These are phyloP conservation scores for Anaspis maculata DNA, from an alignment of 2,888 invertebrate genomes.

Conservation along the genomic window DNA sequence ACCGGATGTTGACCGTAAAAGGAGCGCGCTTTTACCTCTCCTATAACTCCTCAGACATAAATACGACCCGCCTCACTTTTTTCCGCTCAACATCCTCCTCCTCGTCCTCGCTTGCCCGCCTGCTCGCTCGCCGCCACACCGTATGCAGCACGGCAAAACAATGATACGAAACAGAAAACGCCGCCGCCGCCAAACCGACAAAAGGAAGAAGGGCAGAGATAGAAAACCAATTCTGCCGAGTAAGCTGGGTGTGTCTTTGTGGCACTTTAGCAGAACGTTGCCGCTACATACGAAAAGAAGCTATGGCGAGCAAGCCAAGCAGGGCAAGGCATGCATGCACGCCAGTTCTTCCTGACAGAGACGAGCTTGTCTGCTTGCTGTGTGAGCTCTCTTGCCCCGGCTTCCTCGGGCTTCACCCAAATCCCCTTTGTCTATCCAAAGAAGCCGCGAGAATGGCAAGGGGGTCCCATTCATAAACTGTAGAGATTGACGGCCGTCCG, in stretches of 20 bases:
- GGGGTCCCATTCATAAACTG: no score
- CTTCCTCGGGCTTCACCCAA: conserved; percentile 15
- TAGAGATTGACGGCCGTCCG: no score
- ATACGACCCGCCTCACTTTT: conserved; percentile 17
- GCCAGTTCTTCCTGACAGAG: conserved; percentile 24
- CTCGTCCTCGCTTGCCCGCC: conserved; percentile 16
- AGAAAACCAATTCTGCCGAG: conserved; percentile 32
- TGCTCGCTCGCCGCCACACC: no score
- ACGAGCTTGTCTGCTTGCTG: conserved; percentile 25
- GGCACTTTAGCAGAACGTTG: conserved; percentile 26
- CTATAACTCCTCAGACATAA: no score
- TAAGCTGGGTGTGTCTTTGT: conserved; percentile 34
- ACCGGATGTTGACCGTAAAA: conserved; percentile 16
- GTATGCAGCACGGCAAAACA: conserved; percentile 18
- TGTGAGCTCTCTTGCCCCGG: conserved; percentile 20
- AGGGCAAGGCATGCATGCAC: no score
- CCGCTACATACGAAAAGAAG: conserved; percentile 9
- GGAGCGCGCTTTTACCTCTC: conserved; percentile 19
- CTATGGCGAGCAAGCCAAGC: no score
- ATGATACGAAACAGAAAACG: conserved; percentile 24
- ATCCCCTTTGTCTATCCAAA: conserved; percentile 2
- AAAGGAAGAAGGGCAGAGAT: conserved; percentile 25
- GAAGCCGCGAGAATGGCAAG: no score
- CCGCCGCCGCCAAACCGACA: no score
- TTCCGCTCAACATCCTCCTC: no score